Conservation (phyloP, 2,888 invertebrate species). For the Drosophila neonasuta region DNA sequence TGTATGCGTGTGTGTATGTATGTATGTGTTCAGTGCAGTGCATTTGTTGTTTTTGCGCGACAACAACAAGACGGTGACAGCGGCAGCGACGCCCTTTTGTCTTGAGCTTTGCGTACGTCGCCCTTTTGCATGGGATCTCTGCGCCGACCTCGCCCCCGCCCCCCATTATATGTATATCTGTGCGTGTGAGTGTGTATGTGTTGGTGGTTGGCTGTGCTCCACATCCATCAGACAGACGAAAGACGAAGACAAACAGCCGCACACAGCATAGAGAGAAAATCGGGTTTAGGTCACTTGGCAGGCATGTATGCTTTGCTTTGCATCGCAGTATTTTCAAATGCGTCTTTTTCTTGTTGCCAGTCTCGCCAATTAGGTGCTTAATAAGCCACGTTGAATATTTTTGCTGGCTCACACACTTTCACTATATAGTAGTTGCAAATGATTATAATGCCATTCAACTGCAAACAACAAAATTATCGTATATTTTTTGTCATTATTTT, state of each 20-base stretch:
- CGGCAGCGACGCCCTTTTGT: constrained; percentile 73
- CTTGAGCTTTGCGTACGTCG: constrained; percentile 55
- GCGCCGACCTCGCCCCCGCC: constrained; percentile 12
- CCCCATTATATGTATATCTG: constrained; percentile 4
- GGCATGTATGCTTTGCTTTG: constrained; percentile 15
- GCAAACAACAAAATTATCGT: constrained; percentile 36
- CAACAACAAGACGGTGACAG: constrained; percentile 13
- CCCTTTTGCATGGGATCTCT: constrained; percentile 46
- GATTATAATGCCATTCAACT: constrained; percentile 31
- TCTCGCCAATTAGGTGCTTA: constrained; percentile 66
- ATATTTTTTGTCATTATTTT: constrained; percentile 14
- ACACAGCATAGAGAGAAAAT: constrained; percentile 38
- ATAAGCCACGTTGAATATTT: constrained; percentile 63
- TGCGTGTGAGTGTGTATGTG: constrained; percentile 19
- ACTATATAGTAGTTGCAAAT: constrained; percentile 36
- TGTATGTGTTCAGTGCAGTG: constrained; percentile 39
- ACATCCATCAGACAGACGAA: constrained; percentile 41
- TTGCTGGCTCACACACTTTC: constrained; percentile 46
- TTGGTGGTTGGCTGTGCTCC: constrained; percentile 40
- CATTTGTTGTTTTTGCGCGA: constrained; percentile 55
- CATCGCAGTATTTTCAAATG: constrained; percentile 22
- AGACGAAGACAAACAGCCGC: constrained; percentile 54
- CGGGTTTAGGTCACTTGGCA: constrained; percentile 65
- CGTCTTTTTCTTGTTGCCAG: constrained; percentile 38
- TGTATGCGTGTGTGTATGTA: constrained; percentile 18